Base-by-base conservation (phyloP, 1,140 invertebrate species). In the Drosophila eugracilis region DNA sequence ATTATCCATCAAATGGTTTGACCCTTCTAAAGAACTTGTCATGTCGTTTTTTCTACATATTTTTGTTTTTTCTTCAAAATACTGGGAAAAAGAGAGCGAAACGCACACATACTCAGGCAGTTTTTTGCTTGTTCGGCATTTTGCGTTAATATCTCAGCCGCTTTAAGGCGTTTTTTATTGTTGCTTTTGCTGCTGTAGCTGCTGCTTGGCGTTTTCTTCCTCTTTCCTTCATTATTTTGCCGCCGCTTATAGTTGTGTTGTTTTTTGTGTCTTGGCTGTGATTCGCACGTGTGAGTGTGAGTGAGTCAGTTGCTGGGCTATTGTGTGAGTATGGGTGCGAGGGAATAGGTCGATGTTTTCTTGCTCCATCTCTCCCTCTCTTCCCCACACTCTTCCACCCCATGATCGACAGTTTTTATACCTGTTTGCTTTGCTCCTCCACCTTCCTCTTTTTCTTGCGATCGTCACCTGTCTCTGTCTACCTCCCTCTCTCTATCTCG, bases 321-420 rank as follows among this genome's bases (percentile, higher is more conserved):
- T 21, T 37, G 22, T 54, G 21, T 53, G 19, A 32, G 17, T 48
- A 57, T 37, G 14, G 15, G 36, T 39, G 15, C 17, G 55, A 66
- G 44, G 54, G 62, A 66, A 70, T 70, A 70, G 60, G 60, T 72
- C 52, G 66, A 44, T 49, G 39, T 41, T 69, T 59, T 69, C 63
- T 49, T 44, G 34, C 50, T 73, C 21, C 7, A 24, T 60, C 32
- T 60, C 32, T 39, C 34, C 14, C 37, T 48, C 55, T 52, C 6
- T 15, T 17, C 36, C 6, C 36, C 14, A 37, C 34, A 37, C 34
- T n/a, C 5, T 30, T 39, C 32, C 39, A 48, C 26, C 34, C 53
- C 41, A 58, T 24, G 80, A 85, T 80, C 72, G 77, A 85, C 66
- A 86, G 53, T 67, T 86, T 84, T 75, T 86, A 86, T 86, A 86